phyloP scores from a whole-genome alignment of 2,888 invertebrate genomes.

The Nomada hirtipes region DNA sequence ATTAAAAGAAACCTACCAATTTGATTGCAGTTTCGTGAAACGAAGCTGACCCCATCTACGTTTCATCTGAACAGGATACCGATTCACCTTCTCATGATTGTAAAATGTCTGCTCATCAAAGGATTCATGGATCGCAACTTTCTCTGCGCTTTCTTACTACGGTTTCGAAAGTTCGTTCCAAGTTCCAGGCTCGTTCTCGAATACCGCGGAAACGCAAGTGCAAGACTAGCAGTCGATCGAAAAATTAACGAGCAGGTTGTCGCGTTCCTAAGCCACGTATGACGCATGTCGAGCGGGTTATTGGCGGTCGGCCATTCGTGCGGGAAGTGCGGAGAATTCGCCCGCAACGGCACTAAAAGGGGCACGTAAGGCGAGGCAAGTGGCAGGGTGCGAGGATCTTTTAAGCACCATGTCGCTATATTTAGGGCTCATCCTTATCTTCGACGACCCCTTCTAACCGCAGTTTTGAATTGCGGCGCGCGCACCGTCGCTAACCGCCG shows the following conservation, averaged over 20 bases:
- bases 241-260: slow-evolving; percentile 30
- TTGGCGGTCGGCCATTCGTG: slow-evolving; percentile 31
- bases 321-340: slow-evolving; percentile 42
- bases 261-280: slow-evolving; percentile 10
- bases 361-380: slow-evolving; percentile 57
- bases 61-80: slow-evolving; percentile 19
- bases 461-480: slow-evolving; percentile 78
- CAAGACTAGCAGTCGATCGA: slow-evolving; percentile 27
- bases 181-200: too few relatives aligned
- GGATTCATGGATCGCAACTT: too few relatives aligned
- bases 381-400: slow-evolving; percentile 51
- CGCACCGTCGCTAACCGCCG: slow-evolving; percentile 71
- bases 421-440: slow-evolving; percentile 72
- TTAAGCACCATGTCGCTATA: slow-evolving; percentile 71
- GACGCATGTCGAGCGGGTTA: slow-evolving; percentile 40
- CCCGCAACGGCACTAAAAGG: slow-evolving; percentile 48
- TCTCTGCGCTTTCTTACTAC: neutral
- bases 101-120: too few relatives aligned
- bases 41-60: slow-evolving; percentile 10
- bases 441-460: slow-evolving; percentile 71
- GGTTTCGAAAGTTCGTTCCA: neutral
- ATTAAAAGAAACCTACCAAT: slow-evolving; percentile 17
- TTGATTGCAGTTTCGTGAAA: slow-evolving; percentile 17
- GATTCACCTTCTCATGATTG: neutral
- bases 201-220: neutral